A percentile compares a stretch with the other conserved stretches of the same genome.
phyloP scores from a whole-genome alignment of 2,113 vertebrate genomes.

The Coturnix japonica region DNA sequence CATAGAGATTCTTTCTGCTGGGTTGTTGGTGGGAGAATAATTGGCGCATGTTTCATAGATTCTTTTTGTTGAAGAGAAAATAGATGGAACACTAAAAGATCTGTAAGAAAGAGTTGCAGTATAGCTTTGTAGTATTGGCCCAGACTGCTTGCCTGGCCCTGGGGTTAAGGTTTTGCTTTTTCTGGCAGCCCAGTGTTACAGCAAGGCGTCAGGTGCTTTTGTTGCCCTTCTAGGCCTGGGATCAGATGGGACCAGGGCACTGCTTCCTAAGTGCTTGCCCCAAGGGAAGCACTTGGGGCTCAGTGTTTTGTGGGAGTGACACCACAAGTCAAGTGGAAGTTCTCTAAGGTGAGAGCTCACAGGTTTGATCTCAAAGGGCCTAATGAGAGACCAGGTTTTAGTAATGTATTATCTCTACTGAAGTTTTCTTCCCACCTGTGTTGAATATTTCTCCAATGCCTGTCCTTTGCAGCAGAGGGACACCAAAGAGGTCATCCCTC shows the following conservation, averaged over 20 bases:
- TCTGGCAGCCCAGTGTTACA: neutral
- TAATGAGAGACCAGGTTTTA: neutral
- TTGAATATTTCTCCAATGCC: neutral
- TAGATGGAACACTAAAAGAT: neutral
- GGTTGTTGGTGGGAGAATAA: neutral
- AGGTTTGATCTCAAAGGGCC: neutral
- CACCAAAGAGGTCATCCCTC: neutral
- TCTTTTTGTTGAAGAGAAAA: neutral
- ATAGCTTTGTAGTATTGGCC: neutral
- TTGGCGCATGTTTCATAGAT: accelerated
- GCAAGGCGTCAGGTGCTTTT: neutral
- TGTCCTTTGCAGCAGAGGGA: neutral
- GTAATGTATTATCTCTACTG: neutral
- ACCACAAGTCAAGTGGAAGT: neutral
- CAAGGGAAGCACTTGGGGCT: neutral
- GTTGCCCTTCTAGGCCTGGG: neutral
- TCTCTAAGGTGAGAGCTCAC: neutral
- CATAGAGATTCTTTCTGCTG: neutral
- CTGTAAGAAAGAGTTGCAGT: neutral
- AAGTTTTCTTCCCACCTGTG: neutral
- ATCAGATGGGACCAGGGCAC: neutral
- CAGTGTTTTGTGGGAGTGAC: neutral
- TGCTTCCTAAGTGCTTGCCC: neutral
- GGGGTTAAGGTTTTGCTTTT: neutral
- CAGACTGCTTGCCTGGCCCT: neutral